Conservation (phyloP, 1,140 invertebrate species). For the Drosophila littoralis region DNA sequence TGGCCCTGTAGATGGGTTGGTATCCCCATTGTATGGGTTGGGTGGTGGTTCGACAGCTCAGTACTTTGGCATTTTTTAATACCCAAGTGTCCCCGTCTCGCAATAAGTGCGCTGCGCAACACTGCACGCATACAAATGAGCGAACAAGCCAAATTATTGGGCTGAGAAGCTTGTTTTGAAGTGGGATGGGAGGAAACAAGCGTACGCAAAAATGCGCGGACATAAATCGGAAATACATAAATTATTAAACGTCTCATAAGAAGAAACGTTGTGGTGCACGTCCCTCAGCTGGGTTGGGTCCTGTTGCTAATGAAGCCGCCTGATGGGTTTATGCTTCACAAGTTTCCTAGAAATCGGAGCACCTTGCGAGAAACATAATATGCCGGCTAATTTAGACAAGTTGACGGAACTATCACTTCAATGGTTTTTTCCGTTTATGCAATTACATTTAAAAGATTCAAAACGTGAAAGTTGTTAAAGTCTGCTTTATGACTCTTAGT, state of each 20-base stretch:
- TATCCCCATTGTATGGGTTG: conserved; percentile 18
- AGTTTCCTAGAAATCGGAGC: background rate
- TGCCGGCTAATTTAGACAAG: background rate
- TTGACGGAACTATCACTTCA: background rate
- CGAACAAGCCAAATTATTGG: conserved; percentile 23
- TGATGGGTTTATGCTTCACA: conserved; percentile 20
- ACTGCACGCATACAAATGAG: conserved; percentile 81
- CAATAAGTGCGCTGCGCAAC: conserved; percentile 80
- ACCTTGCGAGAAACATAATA: background rate
- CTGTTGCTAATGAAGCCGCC: conserved; percentile 58
- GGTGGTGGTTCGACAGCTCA: conserved; percentile 28
- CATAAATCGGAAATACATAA: conserved; percentile 82
- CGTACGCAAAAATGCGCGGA: conserved; percentile 67
- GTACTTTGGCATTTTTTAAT: conserved; percentile 76
- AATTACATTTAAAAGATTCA: background rate
- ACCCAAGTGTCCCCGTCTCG: conserved; percentile 76
- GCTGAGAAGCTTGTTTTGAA: background rate
- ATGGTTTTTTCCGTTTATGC: background rate
- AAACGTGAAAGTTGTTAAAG: no score
- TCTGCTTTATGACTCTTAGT: no score
- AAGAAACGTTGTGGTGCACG: conserved; percentile 46
- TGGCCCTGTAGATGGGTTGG: conserved; percentile 35
- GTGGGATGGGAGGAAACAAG: conserved; percentile 25
- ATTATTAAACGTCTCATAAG: conserved; percentile 77
- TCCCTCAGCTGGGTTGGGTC: background rate